Conservation (phyloP, 2,797 vertebrate species). For the Phrynocephalus forsythii region DNA sequence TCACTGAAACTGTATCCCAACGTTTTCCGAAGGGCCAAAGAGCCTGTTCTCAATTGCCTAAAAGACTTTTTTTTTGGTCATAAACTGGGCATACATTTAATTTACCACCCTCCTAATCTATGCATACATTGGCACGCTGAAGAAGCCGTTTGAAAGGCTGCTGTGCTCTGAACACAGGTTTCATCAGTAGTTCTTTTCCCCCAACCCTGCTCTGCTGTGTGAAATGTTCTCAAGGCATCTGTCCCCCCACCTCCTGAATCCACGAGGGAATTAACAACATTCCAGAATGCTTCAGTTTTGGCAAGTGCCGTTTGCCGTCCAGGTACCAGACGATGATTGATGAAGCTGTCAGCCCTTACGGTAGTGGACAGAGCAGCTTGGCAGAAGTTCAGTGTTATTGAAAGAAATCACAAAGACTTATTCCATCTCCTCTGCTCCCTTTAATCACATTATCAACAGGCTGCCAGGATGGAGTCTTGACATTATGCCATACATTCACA, state of each 20-base stretch:
- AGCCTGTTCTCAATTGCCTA: not conserved
- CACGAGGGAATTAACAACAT: slow-evolving; percentile 78
- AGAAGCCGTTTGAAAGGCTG: slow-evolving; percentile 52
- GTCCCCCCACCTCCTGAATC: slow-evolving; percentile 59
- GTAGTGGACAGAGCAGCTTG: slow-evolving; percentile 79
- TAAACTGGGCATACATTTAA: slow-evolving; percentile 9
- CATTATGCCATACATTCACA: slow-evolving; percentile 80
- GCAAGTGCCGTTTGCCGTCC: slow-evolving; percentile 74
- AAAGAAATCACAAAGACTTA: slow-evolving; percentile 86
- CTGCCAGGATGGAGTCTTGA: slow-evolving; percentile 84
- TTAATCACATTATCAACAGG: slow-evolving; percentile 84
- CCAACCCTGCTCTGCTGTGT: slow-evolving; percentile 49
- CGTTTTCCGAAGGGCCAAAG: not conserved
- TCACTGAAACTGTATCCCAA: not conserved
- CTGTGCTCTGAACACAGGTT: slow-evolving; percentile 53
- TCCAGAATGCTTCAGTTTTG: slow-evolving; percentile 72
- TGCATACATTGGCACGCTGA: not conserved
- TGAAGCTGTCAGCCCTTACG: slow-evolving; percentile 74
- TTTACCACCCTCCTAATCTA: slow-evolving; percentile 37
- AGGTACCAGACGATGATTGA: slow-evolving; percentile 79
- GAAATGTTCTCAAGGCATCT: slow-evolving; percentile 67
- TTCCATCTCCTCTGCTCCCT: slow-evolving; percentile 81
- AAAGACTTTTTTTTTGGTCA: not conserved
- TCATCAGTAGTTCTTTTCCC: slow-evolving; percentile 51
- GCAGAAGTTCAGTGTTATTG: slow-evolving; percentile 80